A percentile compares a stretch with the other conserved stretches of the same genome.
These are phyloP conservation scores for Alca torda DNA, from an alignment of 2,797 vertebrate genomes.

Conservation along the genomic window DNA sequence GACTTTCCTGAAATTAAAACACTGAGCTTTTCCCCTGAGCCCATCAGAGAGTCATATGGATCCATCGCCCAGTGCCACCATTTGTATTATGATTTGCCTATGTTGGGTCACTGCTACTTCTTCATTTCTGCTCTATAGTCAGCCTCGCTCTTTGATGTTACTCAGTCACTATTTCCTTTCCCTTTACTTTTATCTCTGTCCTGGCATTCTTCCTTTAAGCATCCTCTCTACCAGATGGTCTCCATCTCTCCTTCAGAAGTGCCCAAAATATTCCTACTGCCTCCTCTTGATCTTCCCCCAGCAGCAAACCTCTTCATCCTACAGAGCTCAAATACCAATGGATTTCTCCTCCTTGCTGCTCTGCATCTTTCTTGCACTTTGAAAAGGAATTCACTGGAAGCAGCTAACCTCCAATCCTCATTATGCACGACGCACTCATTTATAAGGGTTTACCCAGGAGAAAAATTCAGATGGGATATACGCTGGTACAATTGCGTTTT, in stretches of 20 bases:
- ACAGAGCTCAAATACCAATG: slow-evolving; percentile 71
- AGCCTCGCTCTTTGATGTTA: slow-evolving; percentile 77
- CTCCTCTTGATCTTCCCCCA: slow-evolving; percentile 80
- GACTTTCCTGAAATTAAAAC: slow-evolving; percentile 43
- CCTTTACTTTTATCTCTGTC: slow-evolving; percentile 81
- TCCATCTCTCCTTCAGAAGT: slow-evolving; percentile 80
- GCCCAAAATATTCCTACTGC: slow-evolving; percentile 78
- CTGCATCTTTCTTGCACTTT: slow-evolving; percentile 56
- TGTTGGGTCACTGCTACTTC: slow-evolving; percentile 63
- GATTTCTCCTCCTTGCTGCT: slow-evolving; percentile 60
- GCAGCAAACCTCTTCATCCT: slow-evolving; percentile 69
- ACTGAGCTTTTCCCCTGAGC: background rate
- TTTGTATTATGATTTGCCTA: slow-evolving; percentile 56
- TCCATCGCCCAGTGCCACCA: slow-evolving; percentile 34
- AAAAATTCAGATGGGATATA: slow-evolving; percentile 45
- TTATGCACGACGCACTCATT: slow-evolving; percentile 56
- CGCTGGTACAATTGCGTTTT: slow-evolving; percentile 24
- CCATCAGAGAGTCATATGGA: slow-evolving; percentile 25
- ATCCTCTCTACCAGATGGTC: slow-evolving; percentile 82
- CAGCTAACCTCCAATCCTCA: slow-evolving; percentile 63
- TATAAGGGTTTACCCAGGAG: slow-evolving; percentile 55
- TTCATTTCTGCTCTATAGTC: slow-evolving; percentile 61
- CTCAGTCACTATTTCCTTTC: slow-evolving; percentile 79
- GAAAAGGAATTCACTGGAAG: slow-evolving; percentile 66
- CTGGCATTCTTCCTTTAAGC: slow-evolving; percentile 78